These are phyloP conservation scores for Tachystola acroxantha DNA, from an alignment of 2,888 invertebrate genomes.

Conservation along the genomic window DNA sequence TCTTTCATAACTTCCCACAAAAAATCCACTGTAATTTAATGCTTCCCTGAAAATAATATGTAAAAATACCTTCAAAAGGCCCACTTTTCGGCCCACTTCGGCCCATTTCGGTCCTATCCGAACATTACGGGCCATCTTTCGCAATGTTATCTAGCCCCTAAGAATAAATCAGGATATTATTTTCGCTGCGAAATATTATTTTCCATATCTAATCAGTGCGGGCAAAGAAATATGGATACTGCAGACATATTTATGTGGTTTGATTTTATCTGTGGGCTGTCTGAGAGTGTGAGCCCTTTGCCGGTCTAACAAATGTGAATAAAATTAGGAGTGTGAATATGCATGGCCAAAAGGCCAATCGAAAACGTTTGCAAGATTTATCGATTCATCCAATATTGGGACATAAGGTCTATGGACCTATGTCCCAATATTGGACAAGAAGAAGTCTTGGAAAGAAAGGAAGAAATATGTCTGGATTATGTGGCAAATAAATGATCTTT, in stretches of 20 bases:
- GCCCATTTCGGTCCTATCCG: slow-evolving; percentile 46
- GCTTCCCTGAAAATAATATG: slow-evolving; percentile 62
- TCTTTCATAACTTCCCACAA: slow-evolving; percentile 57
- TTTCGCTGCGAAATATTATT: slow-evolving; percentile 62
- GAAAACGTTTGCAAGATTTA: no score
- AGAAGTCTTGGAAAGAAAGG: no score
- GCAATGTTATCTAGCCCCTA: slow-evolving; percentile 57
- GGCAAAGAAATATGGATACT: slow-evolving; percentile 57
- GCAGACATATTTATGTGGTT: slow-evolving; percentile 47
- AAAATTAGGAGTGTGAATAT: no score
- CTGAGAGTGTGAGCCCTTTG: background rate
- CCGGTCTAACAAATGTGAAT: no score
- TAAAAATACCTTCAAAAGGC: slow-evolving; percentile 55
- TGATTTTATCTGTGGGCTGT: slow-evolving; percentile 19
- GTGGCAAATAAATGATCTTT: no score
- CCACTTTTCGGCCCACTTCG: slow-evolving; percentile 42
- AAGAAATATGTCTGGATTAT: no score
- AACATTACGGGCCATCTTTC: slow-evolving; percentile 60
- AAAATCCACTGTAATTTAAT: slow-evolving; percentile 68
- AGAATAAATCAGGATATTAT: slow-evolving; percentile 70
- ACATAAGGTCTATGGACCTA: no score
- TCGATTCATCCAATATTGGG: no score
- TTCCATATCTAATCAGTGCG: slow-evolving; percentile 69
- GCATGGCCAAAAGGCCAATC: no score
- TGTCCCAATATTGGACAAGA: no score